phyloP scores from a whole-genome alignment of 2,113 vertebrate species.

The Otocyon megalotis region DNA sequence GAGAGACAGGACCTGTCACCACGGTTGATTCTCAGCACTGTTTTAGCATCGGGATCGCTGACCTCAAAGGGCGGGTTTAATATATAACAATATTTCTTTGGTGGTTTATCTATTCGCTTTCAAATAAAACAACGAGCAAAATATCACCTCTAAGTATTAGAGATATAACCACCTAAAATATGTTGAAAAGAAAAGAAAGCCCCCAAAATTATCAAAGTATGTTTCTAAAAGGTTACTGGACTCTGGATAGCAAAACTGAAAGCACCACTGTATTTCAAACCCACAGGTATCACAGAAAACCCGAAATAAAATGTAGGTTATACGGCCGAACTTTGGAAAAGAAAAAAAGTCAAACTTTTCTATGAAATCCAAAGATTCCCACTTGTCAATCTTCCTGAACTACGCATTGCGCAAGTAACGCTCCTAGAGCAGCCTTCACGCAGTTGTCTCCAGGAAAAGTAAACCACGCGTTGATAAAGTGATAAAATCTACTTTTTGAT shows the following conservation, averaged over 20 bases:
- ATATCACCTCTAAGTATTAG: slow-evolving; percentile 65
- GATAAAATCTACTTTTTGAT: not conserved
- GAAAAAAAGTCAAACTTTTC: not conserved
- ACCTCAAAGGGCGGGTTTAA: slow-evolving; percentile 83
- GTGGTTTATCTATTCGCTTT: slow-evolving; percentile 84
- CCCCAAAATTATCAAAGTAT: slow-evolving; percentile 23
- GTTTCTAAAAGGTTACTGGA: not conserved
- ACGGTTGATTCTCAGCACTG: slow-evolving; percentile 90
- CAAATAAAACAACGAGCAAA: slow-evolving; percentile 80
- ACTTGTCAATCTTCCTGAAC: not conserved
- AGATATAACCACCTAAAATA: not conserved
- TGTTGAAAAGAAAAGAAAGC: not conserved
- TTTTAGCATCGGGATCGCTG: slow-evolving; percentile 87
- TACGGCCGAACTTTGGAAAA: not conserved
- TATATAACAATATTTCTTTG: slow-evolving; percentile 90
- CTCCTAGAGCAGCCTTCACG: not conserved
- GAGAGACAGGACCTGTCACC: slow-evolving; percentile 92
- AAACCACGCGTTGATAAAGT: not conserved
- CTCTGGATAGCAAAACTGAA: not conserved
- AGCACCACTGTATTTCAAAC: not conserved
- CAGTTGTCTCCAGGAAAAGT: not conserved
- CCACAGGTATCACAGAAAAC: not conserved
- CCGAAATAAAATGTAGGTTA: not conserved
- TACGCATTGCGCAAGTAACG: not conserved
- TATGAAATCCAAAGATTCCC: not conserved